Evolutionary conservation across 2,888 invertebrate species (phyloP).

Genomic region (Caenorhabditis plicata): DNA sequence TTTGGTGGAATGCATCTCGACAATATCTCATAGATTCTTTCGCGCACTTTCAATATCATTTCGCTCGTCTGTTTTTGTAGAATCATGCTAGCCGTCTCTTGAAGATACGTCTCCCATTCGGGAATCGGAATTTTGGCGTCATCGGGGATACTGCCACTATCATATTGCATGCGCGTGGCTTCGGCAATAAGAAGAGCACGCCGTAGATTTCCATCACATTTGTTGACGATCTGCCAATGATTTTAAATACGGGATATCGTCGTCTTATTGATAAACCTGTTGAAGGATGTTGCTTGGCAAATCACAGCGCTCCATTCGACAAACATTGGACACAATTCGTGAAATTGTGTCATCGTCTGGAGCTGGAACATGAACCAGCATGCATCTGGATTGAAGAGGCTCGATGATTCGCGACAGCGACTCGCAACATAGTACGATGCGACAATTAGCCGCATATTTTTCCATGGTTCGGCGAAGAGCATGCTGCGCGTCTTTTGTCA

Average conservation of each 20-base stretch:
- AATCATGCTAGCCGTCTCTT: slow-evolving; percentile 83
- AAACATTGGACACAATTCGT: slow-evolving; percentile 13
- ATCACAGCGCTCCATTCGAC: slow-evolving; percentile 39
- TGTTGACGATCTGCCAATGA: slow-evolving; percentile 73
- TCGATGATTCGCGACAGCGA: slow-evolving; percentile 93
- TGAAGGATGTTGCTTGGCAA: slow-evolving; percentile 40
- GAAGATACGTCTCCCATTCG: slow-evolving; percentile 88
- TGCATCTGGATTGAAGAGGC: slow-evolving; percentile 92
- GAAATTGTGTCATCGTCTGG: slow-evolving; percentile 72
- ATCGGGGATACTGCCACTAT: slow-evolving; percentile 17
- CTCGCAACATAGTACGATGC: slow-evolving; percentile 77
- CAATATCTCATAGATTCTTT: slow-evolving; percentile 86
- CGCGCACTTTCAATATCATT: slow-evolving; percentile 72
- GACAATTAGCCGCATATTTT: slow-evolving; percentile 83
- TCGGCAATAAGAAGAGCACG: slow-evolving; percentile 90
- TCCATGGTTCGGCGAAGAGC: slow-evolving; percentile 98
- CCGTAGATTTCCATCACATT: slow-evolving; percentile 84
- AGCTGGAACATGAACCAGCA: slow-evolving; percentile 86
- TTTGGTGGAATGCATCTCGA: slow-evolving; percentile 90
- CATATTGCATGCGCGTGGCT: slow-evolving; percentile 43
- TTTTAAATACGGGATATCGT: neutral
- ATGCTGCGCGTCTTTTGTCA: slow-evolving; percentile 96
- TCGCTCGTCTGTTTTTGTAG: slow-evolving; percentile 83
- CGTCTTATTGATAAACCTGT: slow-evolving; percentile 3
- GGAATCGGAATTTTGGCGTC: slow-evolving; percentile 76